phyloP scores from a whole-genome alignment of 2,113 vertebrate species.

The Pyxicephalus adspersus region DNA sequence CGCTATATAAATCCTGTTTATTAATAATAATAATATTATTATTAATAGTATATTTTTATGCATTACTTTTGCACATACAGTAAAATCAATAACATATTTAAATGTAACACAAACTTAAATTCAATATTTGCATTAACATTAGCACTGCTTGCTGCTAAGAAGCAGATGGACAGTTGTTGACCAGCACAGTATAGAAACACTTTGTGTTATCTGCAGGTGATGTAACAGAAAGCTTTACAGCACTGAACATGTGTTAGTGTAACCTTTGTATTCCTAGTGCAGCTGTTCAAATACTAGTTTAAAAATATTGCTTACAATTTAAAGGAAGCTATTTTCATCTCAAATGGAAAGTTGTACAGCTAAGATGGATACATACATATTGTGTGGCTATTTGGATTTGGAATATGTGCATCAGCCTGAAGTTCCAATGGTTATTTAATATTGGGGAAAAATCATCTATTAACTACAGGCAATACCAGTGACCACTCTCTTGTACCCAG shows the following conservation, averaged over 20 bases:
- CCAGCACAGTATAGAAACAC: neutral
- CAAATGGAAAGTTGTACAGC: no score
- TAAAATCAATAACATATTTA: neutral
- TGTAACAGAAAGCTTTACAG: neutral
- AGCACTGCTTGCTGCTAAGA: neutral
- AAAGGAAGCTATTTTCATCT: neutral
- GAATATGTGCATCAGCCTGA: no score
- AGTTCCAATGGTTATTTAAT: no score
- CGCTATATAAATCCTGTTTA: no score
- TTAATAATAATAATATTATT: no score
- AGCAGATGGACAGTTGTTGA: neutral
- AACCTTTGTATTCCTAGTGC: slow-evolving; percentile 19
- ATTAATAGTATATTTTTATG: no score
- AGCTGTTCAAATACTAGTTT: slow-evolving; percentile 32
- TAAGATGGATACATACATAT: no score
- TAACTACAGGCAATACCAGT: no score
- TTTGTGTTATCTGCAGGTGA: slow-evolving; percentile 30
- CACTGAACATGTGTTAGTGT: slow-evolving; percentile 1
- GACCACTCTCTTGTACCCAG: no score
- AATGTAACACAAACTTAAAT: neutral
- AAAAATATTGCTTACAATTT: neutral
- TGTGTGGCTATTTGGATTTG: no score
- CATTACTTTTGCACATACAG: neutral
- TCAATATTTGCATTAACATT: neutral
- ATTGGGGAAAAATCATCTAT: no score